Conservation (phyloP, 2,888 invertebrate genomes). For the Scaptomyza tumidula region DNA sequence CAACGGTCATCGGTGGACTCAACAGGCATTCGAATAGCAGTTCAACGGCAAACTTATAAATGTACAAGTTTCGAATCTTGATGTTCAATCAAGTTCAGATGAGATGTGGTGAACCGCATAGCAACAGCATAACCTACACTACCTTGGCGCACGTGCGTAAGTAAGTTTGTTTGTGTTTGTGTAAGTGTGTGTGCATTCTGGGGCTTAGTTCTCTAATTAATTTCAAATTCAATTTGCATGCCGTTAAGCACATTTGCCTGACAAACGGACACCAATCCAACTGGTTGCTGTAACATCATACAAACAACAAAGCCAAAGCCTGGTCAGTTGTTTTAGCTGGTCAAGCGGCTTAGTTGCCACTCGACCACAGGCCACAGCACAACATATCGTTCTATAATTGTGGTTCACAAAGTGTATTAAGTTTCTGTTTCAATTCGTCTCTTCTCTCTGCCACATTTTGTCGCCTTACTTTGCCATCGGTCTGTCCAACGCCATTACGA, state of each 20-base stretch:
- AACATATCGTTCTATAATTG: slow-evolving; percentile 39
- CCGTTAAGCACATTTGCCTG: slow-evolving; percentile 43
- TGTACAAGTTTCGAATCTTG: not conserved
- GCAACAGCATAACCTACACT: not conserved
- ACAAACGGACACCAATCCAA: slow-evolving; percentile 13
- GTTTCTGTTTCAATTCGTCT: slow-evolving; percentile 7
- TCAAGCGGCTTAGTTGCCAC: slow-evolving; percentile 18
- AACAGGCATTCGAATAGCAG: slow-evolving; percentile 32
- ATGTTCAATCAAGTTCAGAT: slow-evolving; percentile 6
- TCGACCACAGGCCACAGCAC: slow-evolving; percentile 10
- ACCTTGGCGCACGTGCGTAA: not conserved
- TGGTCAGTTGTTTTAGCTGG: slow-evolving; percentile 9
- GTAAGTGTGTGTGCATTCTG: slow-evolving; percentile 21
- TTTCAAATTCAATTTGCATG: slow-evolving; percentile 75
- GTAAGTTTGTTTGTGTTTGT: slow-evolving; percentile 7
- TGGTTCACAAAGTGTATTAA: slow-evolving; percentile 27
- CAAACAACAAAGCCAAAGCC: not conserved
- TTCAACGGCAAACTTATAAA: slow-evolving; percentile 47
- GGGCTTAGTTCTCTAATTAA: slow-evolving; percentile 71
- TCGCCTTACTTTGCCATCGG: not conserved
- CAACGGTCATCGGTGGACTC: slow-evolving; percentile 32
- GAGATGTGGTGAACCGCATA: slow-evolving; percentile 40
- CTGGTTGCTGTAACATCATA: slow-evolving; percentile 7
- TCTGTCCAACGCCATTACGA: slow-evolving; percentile 23
- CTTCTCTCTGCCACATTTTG: not conserved